Evolutionary conservation across 2,888 invertebrate genomes (phyloP).

Genomic region (Thymelicus sylvestris): DNA sequence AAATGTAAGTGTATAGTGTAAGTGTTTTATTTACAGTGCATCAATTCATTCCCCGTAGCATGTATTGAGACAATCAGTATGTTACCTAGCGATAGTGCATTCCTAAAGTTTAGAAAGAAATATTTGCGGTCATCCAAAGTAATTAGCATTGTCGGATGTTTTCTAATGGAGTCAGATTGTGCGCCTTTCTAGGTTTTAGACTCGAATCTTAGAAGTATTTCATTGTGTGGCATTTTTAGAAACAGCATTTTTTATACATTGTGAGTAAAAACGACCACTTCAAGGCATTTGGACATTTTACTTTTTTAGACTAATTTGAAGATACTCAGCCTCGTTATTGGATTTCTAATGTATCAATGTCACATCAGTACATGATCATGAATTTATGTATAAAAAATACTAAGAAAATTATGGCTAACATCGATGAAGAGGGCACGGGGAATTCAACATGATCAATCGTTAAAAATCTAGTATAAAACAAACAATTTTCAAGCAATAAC

Average conservation of each 20-base stretch:
- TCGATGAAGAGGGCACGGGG: background rate
- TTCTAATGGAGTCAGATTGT: constrained; percentile 26
- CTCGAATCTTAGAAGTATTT: constrained; percentile 13
- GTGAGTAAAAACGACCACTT: constrained; percentile 4
- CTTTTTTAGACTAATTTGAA: background rate
- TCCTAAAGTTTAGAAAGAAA: constrained; percentile 15
- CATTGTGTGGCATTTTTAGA: constrained; percentile 28
- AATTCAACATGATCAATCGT: background rate
- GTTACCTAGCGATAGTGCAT: background rate
- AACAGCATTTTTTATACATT: constrained; percentile 12
- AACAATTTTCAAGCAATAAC: background rate
- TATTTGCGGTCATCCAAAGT: constrained; percentile 32
- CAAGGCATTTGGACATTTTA: background rate
- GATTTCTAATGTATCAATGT: background rate
- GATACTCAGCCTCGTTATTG: background rate
- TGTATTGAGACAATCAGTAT: background rate
- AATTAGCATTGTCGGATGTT: constrained; percentile 23
- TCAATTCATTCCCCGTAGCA: background rate
- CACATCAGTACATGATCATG: background rate
- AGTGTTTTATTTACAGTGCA: constrained; percentile 10
- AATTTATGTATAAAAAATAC: background rate
- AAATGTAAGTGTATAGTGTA: background rate
- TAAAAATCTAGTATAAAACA: background rate
- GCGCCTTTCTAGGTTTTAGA: constrained; percentile 29
- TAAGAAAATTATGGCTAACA: background rate